Conservation (phyloP, 2,888 invertebrate species). For the Caenorhabditis parvicauda region DNA sequence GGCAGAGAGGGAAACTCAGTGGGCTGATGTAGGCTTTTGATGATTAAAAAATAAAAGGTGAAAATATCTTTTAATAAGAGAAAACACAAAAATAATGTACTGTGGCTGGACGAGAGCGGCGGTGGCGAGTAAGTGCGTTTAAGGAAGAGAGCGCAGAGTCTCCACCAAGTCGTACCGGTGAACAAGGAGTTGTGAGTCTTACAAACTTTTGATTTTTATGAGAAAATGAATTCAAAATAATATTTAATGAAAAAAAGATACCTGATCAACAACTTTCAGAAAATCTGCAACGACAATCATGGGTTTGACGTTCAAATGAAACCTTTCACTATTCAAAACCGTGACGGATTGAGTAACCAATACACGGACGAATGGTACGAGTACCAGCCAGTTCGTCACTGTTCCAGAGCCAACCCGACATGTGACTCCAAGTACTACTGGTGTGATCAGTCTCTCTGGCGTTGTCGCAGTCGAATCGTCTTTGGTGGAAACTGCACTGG, state of each 20-base stretch:
- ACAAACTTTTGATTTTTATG: too few species aligned
- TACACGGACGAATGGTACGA: constrained; percentile 60
- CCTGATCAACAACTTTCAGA: constrained; percentile 43
- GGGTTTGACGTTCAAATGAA: constrained; percentile 56
- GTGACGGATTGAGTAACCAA: constrained; percentile 57
- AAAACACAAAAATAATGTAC: too few species aligned
- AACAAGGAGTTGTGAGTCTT: too few species aligned
- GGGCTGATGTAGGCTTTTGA: constrained; percentile 22
- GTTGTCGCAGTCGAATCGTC: constrained; percentile 45
- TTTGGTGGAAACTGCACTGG: constrained; percentile 60
- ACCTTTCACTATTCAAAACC: constrained; percentile 56
- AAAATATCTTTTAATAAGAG: not conserved
- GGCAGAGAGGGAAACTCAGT: constrained; percentile 53
- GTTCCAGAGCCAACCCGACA: constrained; percentile 31
- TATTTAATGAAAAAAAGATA: too few species aligned
- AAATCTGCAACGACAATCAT: constrained; percentile 54
- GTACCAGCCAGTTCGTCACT: constrained; percentile 54
- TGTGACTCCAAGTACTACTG: constrained; percentile 54
- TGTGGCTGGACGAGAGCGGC: too few species aligned
- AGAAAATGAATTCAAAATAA: too few species aligned
- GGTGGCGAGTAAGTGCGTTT: too few species aligned
- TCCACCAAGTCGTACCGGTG: too few species aligned
- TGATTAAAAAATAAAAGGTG: not conserved
- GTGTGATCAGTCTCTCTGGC: constrained; percentile 51
- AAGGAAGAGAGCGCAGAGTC: too few species aligned